These are phyloP conservation scores for Empis stercorea DNA, from an alignment of 2,888 invertebrate genomes.

Conservation along the genomic window DNA sequence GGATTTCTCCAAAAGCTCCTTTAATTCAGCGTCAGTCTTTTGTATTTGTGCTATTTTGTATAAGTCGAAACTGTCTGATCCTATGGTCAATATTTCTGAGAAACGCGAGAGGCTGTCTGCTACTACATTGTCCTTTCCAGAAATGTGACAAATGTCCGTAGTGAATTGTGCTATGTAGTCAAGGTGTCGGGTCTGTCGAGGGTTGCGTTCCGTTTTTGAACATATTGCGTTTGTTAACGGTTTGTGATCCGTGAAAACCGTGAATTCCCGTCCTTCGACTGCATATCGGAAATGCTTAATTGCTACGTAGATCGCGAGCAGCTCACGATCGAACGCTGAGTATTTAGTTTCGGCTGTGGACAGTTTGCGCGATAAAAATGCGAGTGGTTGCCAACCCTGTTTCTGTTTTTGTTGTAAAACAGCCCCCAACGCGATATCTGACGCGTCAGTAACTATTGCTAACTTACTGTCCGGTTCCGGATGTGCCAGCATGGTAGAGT, in stretches of 20 bases:
- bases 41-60: slow-evolving; percentile 1
- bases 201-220: slow-evolving; percentile 7
- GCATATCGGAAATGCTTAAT: background rate
- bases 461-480: slow-evolving; percentile 1
- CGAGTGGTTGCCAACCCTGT: background rate
- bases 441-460: background rate
- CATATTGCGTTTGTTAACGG: background rate
- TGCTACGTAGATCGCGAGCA: background rate
- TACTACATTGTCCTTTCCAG: slow-evolving; percentile 5
- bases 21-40: slow-evolving; percentile 1
- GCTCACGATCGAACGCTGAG: background rate
- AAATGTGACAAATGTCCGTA: slow-evolving; percentile 4
- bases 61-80: background rate
- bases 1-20: background rate
- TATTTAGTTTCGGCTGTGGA: background rate
- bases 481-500: background rate
- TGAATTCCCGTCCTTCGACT: background rate
- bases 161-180: slow-evolving; percentile 9
- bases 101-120: slow-evolving; percentile 7
- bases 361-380: background rate
- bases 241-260: slow-evolving; percentile 1
- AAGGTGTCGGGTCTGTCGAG: slow-evolving; percentile 8
- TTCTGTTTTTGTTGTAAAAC: background rate
- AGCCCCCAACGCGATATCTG: background rate
- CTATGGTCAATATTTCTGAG: background rate